phyloP scores from a whole-genome alignment of 2,888 invertebrate genomes.

The Himalopsyche tibetana region DNA sequence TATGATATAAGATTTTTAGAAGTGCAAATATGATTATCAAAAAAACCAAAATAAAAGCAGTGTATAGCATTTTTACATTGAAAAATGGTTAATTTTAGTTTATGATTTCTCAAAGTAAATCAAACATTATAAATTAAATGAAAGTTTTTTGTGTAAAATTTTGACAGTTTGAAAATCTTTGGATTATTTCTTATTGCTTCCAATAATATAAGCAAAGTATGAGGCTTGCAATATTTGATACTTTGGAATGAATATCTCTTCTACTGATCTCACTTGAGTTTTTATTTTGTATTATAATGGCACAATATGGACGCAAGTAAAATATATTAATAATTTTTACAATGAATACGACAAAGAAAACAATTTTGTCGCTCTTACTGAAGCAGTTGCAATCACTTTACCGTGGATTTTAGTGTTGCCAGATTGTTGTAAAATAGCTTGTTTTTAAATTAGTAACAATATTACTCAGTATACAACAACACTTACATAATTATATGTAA shows the following conservation, averaged over 20 bases:
- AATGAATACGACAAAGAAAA: constrained; percentile 41
- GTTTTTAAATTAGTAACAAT: too few species aligned
- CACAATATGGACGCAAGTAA: constrained; percentile 39
- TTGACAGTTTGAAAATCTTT: background rate
- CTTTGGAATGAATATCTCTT: background rate
- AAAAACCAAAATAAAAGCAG: too few species aligned
- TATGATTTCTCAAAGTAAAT: too few species aligned
- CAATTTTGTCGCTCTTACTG: constrained; percentile 51
- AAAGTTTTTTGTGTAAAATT: too few species aligned
- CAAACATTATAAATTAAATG: too few species aligned
- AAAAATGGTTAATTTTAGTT: too few species aligned
- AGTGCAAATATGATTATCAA: too few species aligned
- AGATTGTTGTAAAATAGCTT: background rate
- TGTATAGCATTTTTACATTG: too few species aligned
- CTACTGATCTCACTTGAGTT: constrained; percentile 27
- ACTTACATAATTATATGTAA: too few species aligned
- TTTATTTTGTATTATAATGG: constrained; percentile 18
- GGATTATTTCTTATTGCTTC: background rate
- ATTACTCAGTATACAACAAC: too few species aligned
- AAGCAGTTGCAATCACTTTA: constrained; percentile 5
- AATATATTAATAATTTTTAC: constrained; percentile 53
- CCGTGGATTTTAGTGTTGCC: background rate
- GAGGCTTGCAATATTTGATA: constrained; percentile 28
- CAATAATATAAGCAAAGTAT: background rate
- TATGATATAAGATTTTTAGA: too few species aligned